Conservation (phyloP, 2,113 vertebrate genomes). For the Datnioides undecimradiatus region DNA sequence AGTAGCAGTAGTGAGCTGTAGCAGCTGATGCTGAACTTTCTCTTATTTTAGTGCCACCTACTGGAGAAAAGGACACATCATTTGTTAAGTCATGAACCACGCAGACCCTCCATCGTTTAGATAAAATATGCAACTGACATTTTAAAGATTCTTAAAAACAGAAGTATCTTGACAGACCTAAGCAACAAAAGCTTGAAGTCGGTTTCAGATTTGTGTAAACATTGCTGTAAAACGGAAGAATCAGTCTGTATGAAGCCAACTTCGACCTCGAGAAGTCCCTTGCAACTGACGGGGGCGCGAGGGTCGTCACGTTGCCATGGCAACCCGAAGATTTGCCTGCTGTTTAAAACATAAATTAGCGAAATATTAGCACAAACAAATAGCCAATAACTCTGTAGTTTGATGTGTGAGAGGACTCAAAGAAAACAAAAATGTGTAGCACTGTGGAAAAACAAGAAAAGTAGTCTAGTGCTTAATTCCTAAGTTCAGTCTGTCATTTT, state of each 20-base stretch:
- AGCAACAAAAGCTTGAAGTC: neutral
- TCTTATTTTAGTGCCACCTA: neutral
- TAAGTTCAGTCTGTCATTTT: neutral
- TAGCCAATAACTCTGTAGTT: too few species aligned
- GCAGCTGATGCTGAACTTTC: neutral
- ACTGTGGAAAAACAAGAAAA: neutral
- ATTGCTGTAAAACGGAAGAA: neutral
- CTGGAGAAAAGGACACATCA: neutral
- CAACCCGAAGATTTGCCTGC: neutral
- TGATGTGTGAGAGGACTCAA: too few species aligned
- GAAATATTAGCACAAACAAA: too few species aligned
- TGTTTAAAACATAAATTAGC: neutral
- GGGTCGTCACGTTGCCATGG: neutral
- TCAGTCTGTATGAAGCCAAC: neutral
- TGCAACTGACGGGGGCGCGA: neutral
- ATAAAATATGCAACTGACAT: neutral
- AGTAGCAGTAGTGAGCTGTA: neutral
- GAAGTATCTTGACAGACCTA: neutral
- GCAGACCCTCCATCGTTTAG: neutral
- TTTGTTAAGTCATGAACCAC: too few species aligned
- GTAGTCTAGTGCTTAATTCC: neutral
- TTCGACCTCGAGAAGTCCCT: neutral
- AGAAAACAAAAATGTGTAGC: neutral
- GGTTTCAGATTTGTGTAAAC: neutral
- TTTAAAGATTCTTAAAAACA: neutral